Evolutionary conservation across 2,888 invertebrate species (phyloP).

Genomic region (Tinea pellionella): DNA sequence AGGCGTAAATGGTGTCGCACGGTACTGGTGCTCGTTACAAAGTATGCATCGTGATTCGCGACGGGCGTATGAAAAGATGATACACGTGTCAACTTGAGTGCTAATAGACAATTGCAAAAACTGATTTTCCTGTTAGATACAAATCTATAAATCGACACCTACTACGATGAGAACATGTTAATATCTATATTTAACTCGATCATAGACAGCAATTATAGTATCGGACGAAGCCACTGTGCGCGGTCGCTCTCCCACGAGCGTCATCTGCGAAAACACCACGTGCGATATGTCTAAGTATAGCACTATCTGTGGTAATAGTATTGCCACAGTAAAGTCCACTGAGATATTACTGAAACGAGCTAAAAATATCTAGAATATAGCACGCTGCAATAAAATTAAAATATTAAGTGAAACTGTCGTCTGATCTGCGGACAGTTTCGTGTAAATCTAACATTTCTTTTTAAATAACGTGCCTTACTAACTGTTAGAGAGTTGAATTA

Average conservation of each 20-base stretch:
- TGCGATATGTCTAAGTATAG: slow-evolving; percentile 5
- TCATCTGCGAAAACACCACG: background rate
- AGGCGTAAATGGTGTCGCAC: slow-evolving; percentile 22
- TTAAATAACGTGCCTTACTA: background rate
- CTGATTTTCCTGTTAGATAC: no score
- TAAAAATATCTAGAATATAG: background rate
- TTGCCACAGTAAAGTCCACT: slow-evolving; percentile 6
- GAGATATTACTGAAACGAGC: background rate
- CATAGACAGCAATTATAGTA: background rate
- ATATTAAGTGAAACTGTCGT: background rate
- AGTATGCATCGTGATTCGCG: background rate
- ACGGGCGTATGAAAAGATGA: background rate
- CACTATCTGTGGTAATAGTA: slow-evolving; percentile 6
- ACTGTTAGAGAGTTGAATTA: background rate
- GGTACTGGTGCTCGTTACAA: background rate
- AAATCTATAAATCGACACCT: no score
- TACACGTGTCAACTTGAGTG: background rate
- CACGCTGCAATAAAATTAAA: slow-evolving; percentile 2
- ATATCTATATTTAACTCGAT: background rate
- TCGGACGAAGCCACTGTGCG: background rate
- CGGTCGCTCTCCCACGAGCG: background rate
- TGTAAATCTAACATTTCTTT: background rate
- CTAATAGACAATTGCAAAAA: no score
- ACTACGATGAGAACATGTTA: background rate
- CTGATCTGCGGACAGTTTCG: background rate